A percentile compares a stretch with the other conserved stretches of the same genome.
Evolutionary conservation across 2,797 vertebrate genomes (phyloP).

Genomic region (Liparis tanakae): DNA sequence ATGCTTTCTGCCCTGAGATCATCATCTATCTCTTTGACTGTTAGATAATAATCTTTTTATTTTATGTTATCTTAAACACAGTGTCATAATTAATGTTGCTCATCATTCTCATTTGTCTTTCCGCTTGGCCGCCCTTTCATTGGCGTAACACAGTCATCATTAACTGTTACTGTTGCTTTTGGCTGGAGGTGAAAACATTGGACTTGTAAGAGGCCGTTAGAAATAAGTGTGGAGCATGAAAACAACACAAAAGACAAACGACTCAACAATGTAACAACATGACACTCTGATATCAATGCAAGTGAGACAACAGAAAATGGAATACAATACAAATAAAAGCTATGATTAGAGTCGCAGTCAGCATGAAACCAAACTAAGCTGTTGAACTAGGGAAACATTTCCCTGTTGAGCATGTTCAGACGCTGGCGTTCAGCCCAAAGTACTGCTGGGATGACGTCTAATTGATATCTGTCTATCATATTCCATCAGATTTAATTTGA

Average conservation of each 20-base stretch:
- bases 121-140: neutral
- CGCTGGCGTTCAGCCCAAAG: no score
- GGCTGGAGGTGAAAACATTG: neutral
- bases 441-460: no score
- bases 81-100: neutral
- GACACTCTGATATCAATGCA: neutral
- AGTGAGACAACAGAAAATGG: neutral
- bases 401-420: neutral
- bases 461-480: no score
- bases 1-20: constrained; percentile 25
- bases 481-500: neutral
- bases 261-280: neutral
- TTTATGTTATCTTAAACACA: neutral
- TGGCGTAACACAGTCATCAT: neutral
- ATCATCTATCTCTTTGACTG: constrained; percentile 11
- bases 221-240: neutral
- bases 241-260: neutral
- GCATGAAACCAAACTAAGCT: neutral
- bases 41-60: constrained; percentile 9
- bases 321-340: neutral
- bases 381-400: neutral
- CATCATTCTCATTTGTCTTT: neutral
- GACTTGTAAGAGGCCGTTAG: neutral
- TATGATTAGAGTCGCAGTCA: no score
- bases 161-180: neutral